These are phyloP conservation scores for Cydia strobilella DNA, from an alignment of 1,140 invertebrate species.

Conservation along the genomic window DNA sequence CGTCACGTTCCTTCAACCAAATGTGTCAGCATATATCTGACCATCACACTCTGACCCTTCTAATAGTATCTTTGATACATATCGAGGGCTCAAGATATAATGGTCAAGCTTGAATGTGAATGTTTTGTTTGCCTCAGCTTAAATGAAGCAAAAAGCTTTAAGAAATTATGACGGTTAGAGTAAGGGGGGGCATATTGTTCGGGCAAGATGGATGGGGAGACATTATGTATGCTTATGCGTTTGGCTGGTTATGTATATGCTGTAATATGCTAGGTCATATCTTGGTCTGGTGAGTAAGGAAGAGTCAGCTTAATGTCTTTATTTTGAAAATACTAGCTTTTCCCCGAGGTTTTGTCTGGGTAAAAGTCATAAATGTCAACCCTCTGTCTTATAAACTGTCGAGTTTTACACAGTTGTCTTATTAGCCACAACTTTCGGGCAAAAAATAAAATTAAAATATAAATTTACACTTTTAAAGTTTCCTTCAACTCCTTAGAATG, in stretches of 20 bases:
- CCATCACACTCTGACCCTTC: slow-evolving; percentile 36
- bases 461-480: too few relatives aligned
- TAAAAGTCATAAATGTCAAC: too few relatives aligned
- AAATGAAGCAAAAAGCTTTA: slow-evolving; percentile 33
- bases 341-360: too few relatives aligned
- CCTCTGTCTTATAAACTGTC: too few relatives aligned
- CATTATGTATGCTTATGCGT: slow-evolving; percentile 2
- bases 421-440: too few relatives aligned
- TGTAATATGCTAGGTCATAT: background rate
- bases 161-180: slow-evolving; percentile 29
- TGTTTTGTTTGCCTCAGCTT: slow-evolving; percentile 25
- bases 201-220: slow-evolving; percentile 19
- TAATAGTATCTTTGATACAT: background rate
- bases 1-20: slow-evolving; percentile 8
- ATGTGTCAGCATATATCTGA: slow-evolving; percentile 33
- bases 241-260: background rate
- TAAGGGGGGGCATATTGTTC: slow-evolving; percentile 27
- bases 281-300: background rate
- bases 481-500: too few relatives aligned
- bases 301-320: slow-evolving; percentile 7
- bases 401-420: too few relatives aligned
- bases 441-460: too few relatives aligned
- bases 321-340: background rate
- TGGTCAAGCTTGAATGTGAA: slow-evolving; percentile 24
- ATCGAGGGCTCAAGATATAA: slow-evolving; percentile 15